Percentiles rank a stretch among this genome's conserved stretches.
Conservation (phyloP, 2,888 invertebrate genomes). For the Tupiocoris notatus region DNA sequence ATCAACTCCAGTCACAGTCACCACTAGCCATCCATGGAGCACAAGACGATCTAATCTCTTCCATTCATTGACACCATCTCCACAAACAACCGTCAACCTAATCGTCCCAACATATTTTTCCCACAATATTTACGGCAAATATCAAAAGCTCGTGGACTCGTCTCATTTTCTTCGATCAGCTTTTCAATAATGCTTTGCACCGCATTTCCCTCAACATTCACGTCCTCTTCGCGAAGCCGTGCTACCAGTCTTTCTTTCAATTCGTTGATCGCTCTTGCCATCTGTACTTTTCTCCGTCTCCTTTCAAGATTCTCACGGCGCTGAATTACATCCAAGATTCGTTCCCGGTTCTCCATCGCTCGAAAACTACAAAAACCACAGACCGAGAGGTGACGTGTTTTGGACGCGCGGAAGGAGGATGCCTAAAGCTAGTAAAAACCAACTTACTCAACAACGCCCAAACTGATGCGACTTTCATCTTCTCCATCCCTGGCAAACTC, state of each 20-base stretch:
- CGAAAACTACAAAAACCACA: constrained; percentile 2
- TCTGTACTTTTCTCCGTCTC: neutral
- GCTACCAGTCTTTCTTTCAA: neutral
- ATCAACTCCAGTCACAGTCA: no score
- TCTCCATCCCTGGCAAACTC: no score
- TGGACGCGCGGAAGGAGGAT: no score
- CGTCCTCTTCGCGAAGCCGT: neutral
- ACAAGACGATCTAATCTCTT: no score
- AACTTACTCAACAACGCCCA: neutral
- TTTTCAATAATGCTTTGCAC: no score
- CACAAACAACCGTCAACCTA: no score
- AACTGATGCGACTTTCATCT: neutral
- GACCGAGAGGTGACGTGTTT: no score
- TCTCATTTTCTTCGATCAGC: no score
- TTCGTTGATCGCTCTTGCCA: neutral
- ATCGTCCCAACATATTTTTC: no score
- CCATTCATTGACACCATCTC: no score
- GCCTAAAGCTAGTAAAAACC: no score
- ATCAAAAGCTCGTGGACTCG: neutral
- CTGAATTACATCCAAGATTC: constrained; percentile 3
- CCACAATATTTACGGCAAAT: neutral
- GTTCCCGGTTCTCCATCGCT: constrained; percentile 8
- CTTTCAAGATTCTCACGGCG: neutral
- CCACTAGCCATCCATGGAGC: no score
- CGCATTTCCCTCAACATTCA: neutral